Conservation (phyloP, 1,140 invertebrate genomes). For the Mycetomoellerius zeteki region DNA sequence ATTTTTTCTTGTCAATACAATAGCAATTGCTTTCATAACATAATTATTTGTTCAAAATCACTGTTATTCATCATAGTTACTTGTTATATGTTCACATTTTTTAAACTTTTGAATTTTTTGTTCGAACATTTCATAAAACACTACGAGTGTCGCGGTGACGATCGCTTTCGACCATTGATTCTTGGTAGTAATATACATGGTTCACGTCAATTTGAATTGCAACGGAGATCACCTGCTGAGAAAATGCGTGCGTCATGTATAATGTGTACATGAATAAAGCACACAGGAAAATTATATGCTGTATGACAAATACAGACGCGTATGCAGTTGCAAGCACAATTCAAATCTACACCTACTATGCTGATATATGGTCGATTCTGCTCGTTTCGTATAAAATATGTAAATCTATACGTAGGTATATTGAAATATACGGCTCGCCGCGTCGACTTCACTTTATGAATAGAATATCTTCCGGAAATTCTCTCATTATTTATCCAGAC, state of each 20-base stretch:
- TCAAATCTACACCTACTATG: conserved; percentile 40
- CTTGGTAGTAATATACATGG: background rate
- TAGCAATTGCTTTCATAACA: background rate
- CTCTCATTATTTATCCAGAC: conserved; percentile 25
- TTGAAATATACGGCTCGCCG: conserved; percentile 21
- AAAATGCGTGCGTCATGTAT: conserved; percentile 12
- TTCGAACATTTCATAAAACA: background rate
- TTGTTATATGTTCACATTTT: background rate
- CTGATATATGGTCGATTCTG: conserved; percentile 10
- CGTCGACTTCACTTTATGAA: conserved; percentile 5
- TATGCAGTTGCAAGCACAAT: conserved; percentile 17
- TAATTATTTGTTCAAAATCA: background rate
- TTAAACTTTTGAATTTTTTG: background rate
- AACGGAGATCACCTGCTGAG: background rate
- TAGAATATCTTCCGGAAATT: background rate
- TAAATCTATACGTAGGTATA: conserved; percentile 15
- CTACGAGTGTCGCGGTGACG: background rate
- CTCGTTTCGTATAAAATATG: conserved; percentile 32
- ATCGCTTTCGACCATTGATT: conserved; percentile 21
- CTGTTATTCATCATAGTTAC: background rate
- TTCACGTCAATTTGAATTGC: background rate
- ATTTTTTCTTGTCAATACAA: background rate
- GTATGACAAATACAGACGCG: conserved; percentile 54
- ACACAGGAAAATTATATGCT: background rate
- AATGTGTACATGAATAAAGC: background rate